Percentiles rank a stretch among this genome's conserved stretches.
Evolutionary conservation across 1,140 invertebrate species (phyloP).

Genomic region (Macrobrachium rosenbergii): DNA sequence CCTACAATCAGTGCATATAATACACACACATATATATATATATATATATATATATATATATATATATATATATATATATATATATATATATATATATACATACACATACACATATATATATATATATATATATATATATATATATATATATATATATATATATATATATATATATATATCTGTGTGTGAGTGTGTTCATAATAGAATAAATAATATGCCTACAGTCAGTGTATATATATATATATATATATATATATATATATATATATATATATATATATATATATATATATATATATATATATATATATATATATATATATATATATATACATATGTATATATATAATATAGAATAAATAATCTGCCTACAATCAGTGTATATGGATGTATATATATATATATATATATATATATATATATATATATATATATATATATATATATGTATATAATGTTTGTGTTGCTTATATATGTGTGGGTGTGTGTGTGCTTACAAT

Average conservation of each 20-base stretch:
- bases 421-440: slow-evolving; percentile 13
- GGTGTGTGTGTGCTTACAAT: too few relatives aligned
- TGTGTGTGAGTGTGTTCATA: not conserved
- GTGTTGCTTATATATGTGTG: not conserved
- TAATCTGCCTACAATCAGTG: not conserved
- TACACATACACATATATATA: not conserved
- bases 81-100: slow-evolving; percentile 9
- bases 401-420: slow-evolving; percentile 1
- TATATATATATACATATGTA: not conserved
- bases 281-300: slow-evolving; percentile 2
- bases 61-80: not conserved
- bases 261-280: slow-evolving; percentile 6
- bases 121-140: not conserved
- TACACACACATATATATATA: too few relatives aligned
- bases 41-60: not conserved
- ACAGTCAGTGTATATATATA: not conserved
- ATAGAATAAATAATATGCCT: not conserved
- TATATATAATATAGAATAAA: not conserved
- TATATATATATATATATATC: slow-evolving; percentile 8
- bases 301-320: slow-evolving; percentile 14
- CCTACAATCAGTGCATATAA: too few relatives aligned
- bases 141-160: not conserved
- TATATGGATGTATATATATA: not conserved
- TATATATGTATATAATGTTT: not conserved
- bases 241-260: not conserved